Conservation (phyloP, 2,888 invertebrate species). For the Brachypalpus laphriformis region DNA sequence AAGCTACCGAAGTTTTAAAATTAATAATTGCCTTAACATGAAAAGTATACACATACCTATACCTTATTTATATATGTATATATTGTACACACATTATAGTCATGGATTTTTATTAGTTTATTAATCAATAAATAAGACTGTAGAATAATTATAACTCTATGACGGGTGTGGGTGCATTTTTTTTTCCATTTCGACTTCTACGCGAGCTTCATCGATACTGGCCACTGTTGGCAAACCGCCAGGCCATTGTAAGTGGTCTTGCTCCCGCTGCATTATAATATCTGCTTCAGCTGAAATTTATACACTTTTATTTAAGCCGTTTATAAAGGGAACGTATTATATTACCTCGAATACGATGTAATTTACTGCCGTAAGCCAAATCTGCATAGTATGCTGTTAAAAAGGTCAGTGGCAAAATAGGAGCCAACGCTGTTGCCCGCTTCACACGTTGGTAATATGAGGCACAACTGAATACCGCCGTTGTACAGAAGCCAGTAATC, state of each 20-base stretch:
- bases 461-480: conserved; percentile 84
- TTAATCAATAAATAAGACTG: background rate
- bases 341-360: conserved; percentile 89
- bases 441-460: conserved; percentile 86
- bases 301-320: conserved; percentile 10
- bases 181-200: conserved; percentile 86
- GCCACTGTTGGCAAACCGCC: conserved; percentile 90
- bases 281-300: conserved; percentile 87
- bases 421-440: conserved; percentile 85
- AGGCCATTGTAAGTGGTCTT: conserved; percentile 88
- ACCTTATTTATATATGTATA: too few species aligned
- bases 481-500: conserved; percentile 87
- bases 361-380: conserved; percentile 90
- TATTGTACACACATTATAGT: background rate
- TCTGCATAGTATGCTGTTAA: conserved; percentile 89
- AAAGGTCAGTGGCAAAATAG: conserved; percentile 89
- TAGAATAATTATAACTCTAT: conserved; percentile 74
- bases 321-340: background rate
- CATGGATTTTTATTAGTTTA: too few species aligned
- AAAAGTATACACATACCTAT: background rate
- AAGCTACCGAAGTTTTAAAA: conserved; percentile 1
- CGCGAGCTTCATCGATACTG: conserved; percentile 87
- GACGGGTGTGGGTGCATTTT: conserved; percentile 86
- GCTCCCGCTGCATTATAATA: conserved; percentile 90
- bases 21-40: conserved; percentile 29